Evolutionary conservation across 2,797 vertebrate genomes (phyloP), one percentile per base, ranked within the genome.

Genomic region (Stomatorhinus walkeri): DNA sequence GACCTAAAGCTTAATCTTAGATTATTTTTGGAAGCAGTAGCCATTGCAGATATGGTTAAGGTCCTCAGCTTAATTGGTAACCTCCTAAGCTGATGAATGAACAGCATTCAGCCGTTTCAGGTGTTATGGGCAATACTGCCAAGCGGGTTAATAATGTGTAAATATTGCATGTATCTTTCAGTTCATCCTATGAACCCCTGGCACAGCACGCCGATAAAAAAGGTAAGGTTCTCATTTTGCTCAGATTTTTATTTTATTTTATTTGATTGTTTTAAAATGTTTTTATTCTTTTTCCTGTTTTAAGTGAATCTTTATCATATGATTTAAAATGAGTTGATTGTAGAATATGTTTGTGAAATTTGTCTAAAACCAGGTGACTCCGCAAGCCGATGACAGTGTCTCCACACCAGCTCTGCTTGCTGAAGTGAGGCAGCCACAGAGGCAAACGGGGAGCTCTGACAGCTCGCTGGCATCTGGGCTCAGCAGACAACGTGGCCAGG

Each of bases 141-240:
- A 76, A 40, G 36, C 32, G 6, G 28, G 12, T 76, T 16, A 76
- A 40, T 76, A 1, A 16, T 88, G 1, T 5, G 5, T 81, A 7
- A 81, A 59, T n/a, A 1, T 22, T 88, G 0, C 1, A n/a, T 56
- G 40, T 89, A 24, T 88, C 16, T 90, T 88, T 16, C 54, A 93
- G 92, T 89, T 86, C 84, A 24, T 61, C 46, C 87, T 43, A 49
- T 86, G 72, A 89, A 91, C 22, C 91, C 91, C 43, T 93, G 92
- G 92, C 93, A 92, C 88, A 94, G 93, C 88, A 92, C 92, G 14
- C 92, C 92, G 14, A 88, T 92, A 2, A 91, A 92, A 90, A 91
- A 91, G 90, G 92, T 92, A 87, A 5, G 72, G 4, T 52, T 56
- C 6, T 86, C 28, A 86, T 49, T 46, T 83, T 46, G 16, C 19